Evolutionary conservation across 2,888 invertebrate genomes (phyloP), one percentile per base, ranked within the genome.

Genomic region (Nomada flava): DNA sequence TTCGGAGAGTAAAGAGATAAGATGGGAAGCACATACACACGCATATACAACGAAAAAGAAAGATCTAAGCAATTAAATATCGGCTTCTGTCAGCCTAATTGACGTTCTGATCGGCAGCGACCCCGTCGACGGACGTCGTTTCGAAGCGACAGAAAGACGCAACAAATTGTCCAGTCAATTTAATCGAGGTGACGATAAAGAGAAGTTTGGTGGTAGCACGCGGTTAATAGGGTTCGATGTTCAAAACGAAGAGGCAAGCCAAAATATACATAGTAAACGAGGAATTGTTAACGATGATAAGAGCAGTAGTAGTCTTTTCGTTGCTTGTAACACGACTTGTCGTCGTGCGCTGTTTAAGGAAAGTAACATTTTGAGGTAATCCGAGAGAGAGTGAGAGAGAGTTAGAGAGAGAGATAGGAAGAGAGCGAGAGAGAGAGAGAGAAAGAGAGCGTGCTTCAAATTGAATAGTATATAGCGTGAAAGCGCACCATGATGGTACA

Each of bases 291-390:
- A 69, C 59, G 65, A 67, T 69, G 52, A 72, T 65, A 72, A 69
- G 52, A 63, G 64, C 50, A 70, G 44, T 59, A 68, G 59, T 59
- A 26, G 11, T 20, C 67, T 72, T 50, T 73, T 65, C 23, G 26
- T 67, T 83, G 68, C 75, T 82, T 73, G 83, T 81, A 82, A 82
- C 75, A 62, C 82, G 75, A 73, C 73, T 64, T 53, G 55, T 65
- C 18, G 82, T 71, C 76, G 69, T 69, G 81, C 69, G 72, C 42
- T 75, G 44, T 68, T 67, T 26, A 65, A 53, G 52, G 20, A 57
- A 68, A 57, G 70, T 52, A 60, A 63, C 47, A 64, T 67, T 77
- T 55, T 42, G 29, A 53, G 52, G 63, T 26, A 26, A 23, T 42
- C 29, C 63, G 23, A 52, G 20, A 2, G 55, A 36, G 36, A 36